Evolutionary conservation across 2,888 invertebrate species (phyloP), one percentile per base, ranked within the genome.

Genomic region (Piscicola geometra): DNA sequence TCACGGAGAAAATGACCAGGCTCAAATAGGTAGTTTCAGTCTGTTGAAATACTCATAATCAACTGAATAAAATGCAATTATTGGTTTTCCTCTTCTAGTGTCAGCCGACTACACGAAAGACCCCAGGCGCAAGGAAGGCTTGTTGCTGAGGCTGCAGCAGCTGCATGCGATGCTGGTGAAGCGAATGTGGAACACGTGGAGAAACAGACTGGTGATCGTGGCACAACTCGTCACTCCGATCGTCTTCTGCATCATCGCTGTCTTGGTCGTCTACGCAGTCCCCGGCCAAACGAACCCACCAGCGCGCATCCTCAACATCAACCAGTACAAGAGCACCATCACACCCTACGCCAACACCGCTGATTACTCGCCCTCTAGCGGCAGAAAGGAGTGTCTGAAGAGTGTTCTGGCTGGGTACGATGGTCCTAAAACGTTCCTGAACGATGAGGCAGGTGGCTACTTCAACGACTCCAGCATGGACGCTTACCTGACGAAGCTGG

Each of bases 201-300:
- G 83, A 3, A 83, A 82, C 75, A 76, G 89, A 33, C 32, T 89
- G 0, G 86, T 91, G 75, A 67, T 79, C 21, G 21, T 79, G 30
- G 69, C 75, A 1, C 91, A 92, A 85, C 86, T 91, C 33, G 77
- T 89, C 1, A 88, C 92, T 76, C 91, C 92, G 0, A 84, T 91
- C 0, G 78, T 90, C 77, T 90, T 88, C 86, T 88, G 88, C 80
- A 86, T 87, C 21, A 83, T 90, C 56, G 88, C 90, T 0, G 88
- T 91, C 30, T 82, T 91, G 0, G 88, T 90, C 30, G 82, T 88
- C 0, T 83, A 87, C 75, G 86, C 86, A 18, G 83, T 86, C 76
- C 82, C 87, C 28, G 82, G 82, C 0, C 30, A 50, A 3, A 12
- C 28, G 2, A 83, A 88, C 15, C 75, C 80, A 2, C 77, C 76